Percentiles rank a stretch among this genome's conserved stretches.
These are phyloP conservation scores for Dicerorhinus sumatrensis DNA, from an alignment of 2,113 vertebrate genomes.

Conservation along the genomic window DNA sequence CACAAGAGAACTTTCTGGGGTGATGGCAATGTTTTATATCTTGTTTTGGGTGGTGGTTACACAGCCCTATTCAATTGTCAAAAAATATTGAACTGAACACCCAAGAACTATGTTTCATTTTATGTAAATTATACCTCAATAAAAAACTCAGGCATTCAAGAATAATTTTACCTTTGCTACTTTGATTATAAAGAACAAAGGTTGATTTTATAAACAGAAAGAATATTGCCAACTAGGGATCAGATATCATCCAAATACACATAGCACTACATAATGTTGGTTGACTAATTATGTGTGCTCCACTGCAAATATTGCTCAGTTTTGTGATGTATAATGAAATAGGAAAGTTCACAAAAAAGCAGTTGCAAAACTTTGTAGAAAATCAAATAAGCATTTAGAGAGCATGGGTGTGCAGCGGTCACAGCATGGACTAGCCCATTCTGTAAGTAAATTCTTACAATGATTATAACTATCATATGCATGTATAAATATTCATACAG, in stretches of 20 bases:
- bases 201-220: neutral
- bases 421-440: neutral
- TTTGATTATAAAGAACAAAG: conserved; percentile 15
- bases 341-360: neutral
- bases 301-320: neutral
- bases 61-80: neutral
- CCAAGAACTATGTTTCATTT: neutral
- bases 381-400: neutral
- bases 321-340: neutral
- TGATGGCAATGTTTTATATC: neutral
- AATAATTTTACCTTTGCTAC: neutral
- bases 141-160: neutral
- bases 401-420: neutral
- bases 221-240: neutral
- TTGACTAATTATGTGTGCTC: neutral
- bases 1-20: neutral
- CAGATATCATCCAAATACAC: neutral
- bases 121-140: neutral
- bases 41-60: neutral
- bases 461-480: neutral
- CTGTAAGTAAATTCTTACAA: neutral
- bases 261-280: neutral
- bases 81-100: neutral
- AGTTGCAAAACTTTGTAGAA: neutral
- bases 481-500: neutral